Conservation (phyloP, 2,888 invertebrate genomes). For the Elegia similella region DNA sequence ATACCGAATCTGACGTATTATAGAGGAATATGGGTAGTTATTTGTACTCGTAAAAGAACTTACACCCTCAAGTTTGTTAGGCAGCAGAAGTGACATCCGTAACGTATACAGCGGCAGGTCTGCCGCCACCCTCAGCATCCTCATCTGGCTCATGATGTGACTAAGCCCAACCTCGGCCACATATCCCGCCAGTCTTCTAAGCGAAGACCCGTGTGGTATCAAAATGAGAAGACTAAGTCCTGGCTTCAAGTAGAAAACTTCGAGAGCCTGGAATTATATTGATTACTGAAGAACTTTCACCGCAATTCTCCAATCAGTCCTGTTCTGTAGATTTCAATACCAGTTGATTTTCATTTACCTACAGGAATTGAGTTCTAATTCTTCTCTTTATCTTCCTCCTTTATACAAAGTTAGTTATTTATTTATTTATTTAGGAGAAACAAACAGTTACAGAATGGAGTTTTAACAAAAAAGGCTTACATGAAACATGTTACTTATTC, state of each 20-base stretch:
- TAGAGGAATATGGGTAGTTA: no score
- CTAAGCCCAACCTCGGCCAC: constrained; percentile 39
- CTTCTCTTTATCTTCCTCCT: no score
- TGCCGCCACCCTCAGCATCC: constrained; percentile 49
- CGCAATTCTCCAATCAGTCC: no score
- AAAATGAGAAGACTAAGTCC: constrained; percentile 60
- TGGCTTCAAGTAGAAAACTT: constrained; percentile 62
- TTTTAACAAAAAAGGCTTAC: no score
- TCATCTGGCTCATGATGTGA: constrained; percentile 43
- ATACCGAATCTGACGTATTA: no score
- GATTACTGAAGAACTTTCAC: neutral
- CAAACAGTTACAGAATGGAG: no score
- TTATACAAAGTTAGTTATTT: no score
- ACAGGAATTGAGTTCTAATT: no score
- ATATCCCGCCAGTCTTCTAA: constrained; percentile 42
- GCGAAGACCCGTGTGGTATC: constrained; percentile 52
- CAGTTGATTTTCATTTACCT: no score
- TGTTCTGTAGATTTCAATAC: no score
- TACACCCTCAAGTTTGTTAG: constrained; percentile 64
- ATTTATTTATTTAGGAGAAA: no score
- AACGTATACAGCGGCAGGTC: constrained; percentile 68
- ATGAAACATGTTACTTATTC: no score
- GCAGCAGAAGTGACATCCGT: constrained; percentile 69
- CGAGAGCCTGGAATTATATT: constrained; percentile 55
- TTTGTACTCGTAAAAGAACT: constrained; percentile 28